Conservation (phyloP, 2,888 invertebrate genomes). For the Operophtera brumata region DNA sequence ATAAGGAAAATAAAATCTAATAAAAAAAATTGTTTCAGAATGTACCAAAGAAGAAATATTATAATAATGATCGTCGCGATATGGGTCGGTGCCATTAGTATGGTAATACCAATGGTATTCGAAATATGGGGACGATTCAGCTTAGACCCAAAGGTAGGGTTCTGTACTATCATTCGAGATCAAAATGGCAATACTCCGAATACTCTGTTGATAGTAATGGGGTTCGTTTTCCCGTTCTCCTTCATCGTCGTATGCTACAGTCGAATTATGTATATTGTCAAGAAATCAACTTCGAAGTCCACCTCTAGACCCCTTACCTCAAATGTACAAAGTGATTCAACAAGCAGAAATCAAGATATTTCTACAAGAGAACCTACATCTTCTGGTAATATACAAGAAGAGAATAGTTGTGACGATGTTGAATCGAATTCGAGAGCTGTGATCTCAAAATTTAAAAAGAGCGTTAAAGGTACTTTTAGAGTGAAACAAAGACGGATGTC, state of each 20-base stretch:
- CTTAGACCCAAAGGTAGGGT: slow-evolving; percentile 14
- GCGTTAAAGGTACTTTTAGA: slow-evolving; percentile 9
- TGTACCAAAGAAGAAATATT: slow-evolving; percentile 24
- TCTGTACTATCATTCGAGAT: slow-evolving; percentile 23
- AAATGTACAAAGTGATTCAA: neutral
- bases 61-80: slow-evolving; percentile 24
- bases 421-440: neutral
- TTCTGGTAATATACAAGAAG: slow-evolving; percentile 1
- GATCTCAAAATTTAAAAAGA: slow-evolving; percentile 7
- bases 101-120: slow-evolving; percentile 9
- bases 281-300: slow-evolving; percentile 9
- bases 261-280: slow-evolving; percentile 25
- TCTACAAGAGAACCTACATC: slow-evolving; percentile 4
- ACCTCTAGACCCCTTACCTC: neutral
- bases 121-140: slow-evolving; percentile 27
- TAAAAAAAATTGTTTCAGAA: slow-evolving; percentile 20
- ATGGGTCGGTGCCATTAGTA: slow-evolving; percentile 18
- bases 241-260: slow-evolving; percentile 20
- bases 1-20: too few relatives aligned
- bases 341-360: slow-evolving; percentile 2
- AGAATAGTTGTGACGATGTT: neutral
- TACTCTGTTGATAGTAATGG: slow-evolving; percentile 4
- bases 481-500: neutral
- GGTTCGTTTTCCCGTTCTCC: slow-evolving; percentile 10
- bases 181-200: slow-evolving; percentile 16